Base-by-base conservation (phyloP, 2,888 invertebrate genomes). In the Drosophila borealis region DNA sequence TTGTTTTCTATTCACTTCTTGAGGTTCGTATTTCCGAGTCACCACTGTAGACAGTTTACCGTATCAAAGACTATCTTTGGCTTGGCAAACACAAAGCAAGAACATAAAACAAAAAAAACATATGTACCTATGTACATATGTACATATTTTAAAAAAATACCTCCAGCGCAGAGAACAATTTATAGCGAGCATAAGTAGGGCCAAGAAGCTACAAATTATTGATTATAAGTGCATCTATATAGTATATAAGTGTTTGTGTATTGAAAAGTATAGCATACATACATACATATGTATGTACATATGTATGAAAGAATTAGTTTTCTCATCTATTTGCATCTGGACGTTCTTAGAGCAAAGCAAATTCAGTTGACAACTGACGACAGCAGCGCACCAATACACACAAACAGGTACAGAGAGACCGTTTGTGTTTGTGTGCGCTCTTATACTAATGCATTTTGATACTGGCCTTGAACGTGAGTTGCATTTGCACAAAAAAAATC, bases 401-500 rank as follows among this genome's bases (percentile, higher is more conserved):
- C 29, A 29, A 29, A 29, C 29, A 29, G 8, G 8, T 29, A 2
- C 29, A 8, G 29, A 29, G 29, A 29, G 29, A 8, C 29, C 29
- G 29, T 29, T 29, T 41, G 14, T 53, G 33, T 46, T 29, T 48
- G 37, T 41, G n/a, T 62, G 37, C 29, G 21, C 34, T 44, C 53
- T 25, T 46, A 65, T 45, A 78, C 77, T 61, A 71, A 63, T 74
- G 76, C 84, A 82, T 69, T 82, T 84, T 80, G 79, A 78, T 78
- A 63, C 70, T 90, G 91, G 88, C 92, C 92, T 91, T 91, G 91
- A 92, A 91, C 91, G 89, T 91, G 91, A 91, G 92, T 90, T 91
- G 91, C 92, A 91, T 90, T 91, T 88, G 85, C 70, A 74, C 70
- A 71, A 62, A 41, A 69, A 46, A 55, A 55, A 45, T 55, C 36